These are phyloP conservation scores for Caenorhabditis inopinata DNA, from an alignment of 1,140 invertebrate genomes.

Conservation along the genomic window DNA sequence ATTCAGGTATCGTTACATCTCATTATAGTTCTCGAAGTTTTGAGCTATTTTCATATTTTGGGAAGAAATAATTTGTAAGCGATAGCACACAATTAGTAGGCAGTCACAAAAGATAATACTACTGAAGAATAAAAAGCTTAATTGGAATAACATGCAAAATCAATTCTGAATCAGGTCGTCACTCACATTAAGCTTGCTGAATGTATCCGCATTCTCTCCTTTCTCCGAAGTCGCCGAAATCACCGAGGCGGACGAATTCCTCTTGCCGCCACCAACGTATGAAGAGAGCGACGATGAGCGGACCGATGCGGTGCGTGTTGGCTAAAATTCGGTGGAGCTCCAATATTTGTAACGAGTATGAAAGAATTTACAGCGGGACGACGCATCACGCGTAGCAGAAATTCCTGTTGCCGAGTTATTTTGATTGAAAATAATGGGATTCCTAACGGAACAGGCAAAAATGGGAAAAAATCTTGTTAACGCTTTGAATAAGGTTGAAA, in stretches of 20 bases:
- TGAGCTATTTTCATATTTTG: no score
- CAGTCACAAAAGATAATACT: background rate
- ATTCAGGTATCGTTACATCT: no score
- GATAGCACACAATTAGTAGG: background rate
- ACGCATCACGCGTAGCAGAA: no score
- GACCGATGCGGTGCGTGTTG: constrained; percentile 46
- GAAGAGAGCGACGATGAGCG: constrained; percentile 60
- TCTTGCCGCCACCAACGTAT: constrained; percentile 64
- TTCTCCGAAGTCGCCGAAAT: constrained; percentile 59
- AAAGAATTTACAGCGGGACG: no score
- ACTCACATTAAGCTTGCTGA: constrained; percentile 60
- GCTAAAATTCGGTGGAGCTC: constrained; percentile 42
- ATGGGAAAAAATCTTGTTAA: no score
- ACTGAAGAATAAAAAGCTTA: background rate
- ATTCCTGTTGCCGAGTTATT: no score
- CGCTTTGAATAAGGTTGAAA: no score
- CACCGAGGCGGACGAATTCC: constrained; percentile 61
- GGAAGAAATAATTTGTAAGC: background rate
- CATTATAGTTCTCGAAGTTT: no score
- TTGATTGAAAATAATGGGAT: no score
- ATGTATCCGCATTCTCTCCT: constrained; percentile 59
- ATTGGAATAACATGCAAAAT: background rate
- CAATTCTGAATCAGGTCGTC: background rate
- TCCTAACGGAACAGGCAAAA: no score
- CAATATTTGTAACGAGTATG: no score